phyloP scores from a whole-genome alignment of 2,113 vertebrate genomes.

The Gallinago media region DNA sequence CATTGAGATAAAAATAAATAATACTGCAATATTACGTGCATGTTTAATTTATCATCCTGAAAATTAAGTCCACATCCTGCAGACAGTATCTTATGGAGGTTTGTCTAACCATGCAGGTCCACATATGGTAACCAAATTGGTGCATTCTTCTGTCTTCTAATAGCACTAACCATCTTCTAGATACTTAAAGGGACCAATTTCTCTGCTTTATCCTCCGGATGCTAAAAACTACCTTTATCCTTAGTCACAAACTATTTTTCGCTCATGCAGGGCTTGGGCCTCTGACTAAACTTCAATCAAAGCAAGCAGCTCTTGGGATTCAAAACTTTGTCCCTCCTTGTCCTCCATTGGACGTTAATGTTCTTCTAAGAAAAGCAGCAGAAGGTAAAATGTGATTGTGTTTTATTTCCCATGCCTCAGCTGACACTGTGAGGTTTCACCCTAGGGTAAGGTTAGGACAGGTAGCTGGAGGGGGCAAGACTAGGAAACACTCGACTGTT shows the following conservation, averaged over 20 bases:
- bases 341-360: too few species aligned
- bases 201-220: not conserved
- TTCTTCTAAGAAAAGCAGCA: not conserved
- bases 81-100: not conserved
- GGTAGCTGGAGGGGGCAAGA: not conserved
- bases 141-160: not conserved
- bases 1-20: not conserved
- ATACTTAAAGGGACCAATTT: fast-evolving
- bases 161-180: not conserved
- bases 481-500: fast-evolving
- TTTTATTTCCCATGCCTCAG: not conserved
- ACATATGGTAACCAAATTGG: not conserved
- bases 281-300: not conserved
- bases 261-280: too few species aligned
- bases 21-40: not conserved
- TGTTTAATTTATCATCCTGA: not conserved
- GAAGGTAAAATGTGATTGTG: not conserved
- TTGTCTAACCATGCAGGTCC: not conserved
- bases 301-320: not conserved
- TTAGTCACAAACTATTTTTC: not conserved
- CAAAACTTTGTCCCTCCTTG: not conserved
- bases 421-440: not conserved
- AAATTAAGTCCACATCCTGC: not conserved
- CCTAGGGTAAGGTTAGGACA: not conserved
- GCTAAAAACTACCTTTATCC: not conserved